Base-by-base conservation (phyloP, 2,797 vertebrate species). In the Chelidonichthys spinosus region DNA sequence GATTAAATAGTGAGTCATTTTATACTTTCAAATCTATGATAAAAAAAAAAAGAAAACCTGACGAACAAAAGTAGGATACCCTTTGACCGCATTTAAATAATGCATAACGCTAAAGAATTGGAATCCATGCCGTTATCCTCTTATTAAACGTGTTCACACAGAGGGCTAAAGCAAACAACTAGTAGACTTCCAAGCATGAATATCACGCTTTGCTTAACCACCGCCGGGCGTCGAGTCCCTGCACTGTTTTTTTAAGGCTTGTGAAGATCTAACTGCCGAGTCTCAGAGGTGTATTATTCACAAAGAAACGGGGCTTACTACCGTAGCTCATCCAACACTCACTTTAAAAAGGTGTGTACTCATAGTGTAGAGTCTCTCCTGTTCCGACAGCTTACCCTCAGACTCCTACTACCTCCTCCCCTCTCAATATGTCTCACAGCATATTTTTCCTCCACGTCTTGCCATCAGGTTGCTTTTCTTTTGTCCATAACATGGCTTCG, bases 281-380 rank as follows among this genome's bases (percentile, higher is more conserved):
- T 87, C 87, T 90, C 85, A 58, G 78, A 89, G 78, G 85, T 87
- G 74, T 79, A 83, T 84, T 89, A 84, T 88, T 88, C 89, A 90
- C 74, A 85, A 39, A 85, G 79, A 89, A 90, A 81, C n/a, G 50
- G 76, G 69, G 75, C 78, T 83, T 82, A 70, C 76, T 52, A 63
- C 67, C 75, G 59, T 33, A 72, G 79, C 83, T 87, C 65, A 84
- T 85, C 73, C 85, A 85, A 62, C 73, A 81, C 69, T 85, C 55
- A 44, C 79, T 84, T 88, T 82, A 78, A 87, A 25, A 87, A 84
- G 73, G 70, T 79, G 68, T 83, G 78, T 75, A 69, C 78, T 76
- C 64, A 32, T 54, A 18, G 43, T 70, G 18, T 39, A 52, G 70
- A 61, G 44, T 72, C 78, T 78, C 69, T 72, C 17, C 58, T 50